Conservation (phyloP, 2,888 invertebrate species). For the Rhynchonema sp. region DNA sequence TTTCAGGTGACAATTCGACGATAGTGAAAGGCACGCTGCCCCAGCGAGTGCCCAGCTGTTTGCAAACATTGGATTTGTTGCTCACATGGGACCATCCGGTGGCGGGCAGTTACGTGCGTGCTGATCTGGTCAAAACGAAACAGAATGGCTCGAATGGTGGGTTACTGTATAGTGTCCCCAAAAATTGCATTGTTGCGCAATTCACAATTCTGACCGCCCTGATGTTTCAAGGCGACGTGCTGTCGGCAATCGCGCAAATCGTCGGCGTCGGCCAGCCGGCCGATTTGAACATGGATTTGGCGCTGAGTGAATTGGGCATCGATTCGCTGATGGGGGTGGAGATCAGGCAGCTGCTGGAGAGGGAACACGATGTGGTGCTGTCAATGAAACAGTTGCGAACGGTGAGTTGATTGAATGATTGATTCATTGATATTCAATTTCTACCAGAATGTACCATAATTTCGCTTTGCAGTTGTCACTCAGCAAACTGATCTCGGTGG, state of each 20-base stretch:
- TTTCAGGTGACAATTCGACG: constrained; percentile 60
- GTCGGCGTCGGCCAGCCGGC: constrained; percentile 61
- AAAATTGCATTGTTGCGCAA: not conserved
- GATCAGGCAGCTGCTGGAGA: constrained; percentile 49
- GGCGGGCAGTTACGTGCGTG: constrained; percentile 1
- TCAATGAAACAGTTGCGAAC: constrained; percentile 72
- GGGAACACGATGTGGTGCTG: constrained; percentile 60
- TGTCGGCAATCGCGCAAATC: constrained; percentile 24
- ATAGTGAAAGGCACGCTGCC: constrained; percentile 87
- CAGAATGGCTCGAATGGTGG: not conserved
- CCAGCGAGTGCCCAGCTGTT: constrained; percentile 76
- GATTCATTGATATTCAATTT: too few relatives aligned
- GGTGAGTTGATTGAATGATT: constrained; percentile 9
- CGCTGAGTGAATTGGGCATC: constrained; percentile 82
- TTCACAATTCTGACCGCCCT: too few relatives aligned
- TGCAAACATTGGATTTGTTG: constrained; percentile 67
- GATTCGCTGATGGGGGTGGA: constrained; percentile 98
- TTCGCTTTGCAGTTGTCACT: too few relatives aligned
- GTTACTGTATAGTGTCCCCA: too few relatives aligned
- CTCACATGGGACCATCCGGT: constrained; percentile 51
- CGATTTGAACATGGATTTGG: constrained; percentile 52
- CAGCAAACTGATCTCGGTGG: too few relatives aligned
- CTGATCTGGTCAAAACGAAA: constrained; percentile 10
- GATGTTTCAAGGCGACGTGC: not conserved
- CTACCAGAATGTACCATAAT: too few relatives aligned